Conservation (phyloP, 2,113 vertebrate genomes). For the Rallus limicola region DNA sequence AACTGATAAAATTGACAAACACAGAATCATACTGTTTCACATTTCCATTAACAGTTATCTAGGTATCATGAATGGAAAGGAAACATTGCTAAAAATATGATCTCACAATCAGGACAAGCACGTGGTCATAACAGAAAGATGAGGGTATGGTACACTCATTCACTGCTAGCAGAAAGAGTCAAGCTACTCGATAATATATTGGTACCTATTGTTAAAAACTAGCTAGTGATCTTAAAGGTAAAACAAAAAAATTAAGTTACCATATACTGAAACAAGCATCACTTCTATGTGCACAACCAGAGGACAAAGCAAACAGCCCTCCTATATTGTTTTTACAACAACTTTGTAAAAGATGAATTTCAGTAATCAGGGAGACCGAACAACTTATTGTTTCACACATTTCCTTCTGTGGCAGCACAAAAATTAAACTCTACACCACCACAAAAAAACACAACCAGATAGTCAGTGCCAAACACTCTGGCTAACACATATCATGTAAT, state of each 20-base stretch:
- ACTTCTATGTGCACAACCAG: background rate
- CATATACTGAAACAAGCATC: background rate
- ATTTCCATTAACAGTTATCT: conserved; percentile 38
- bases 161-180: background rate
- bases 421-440: conserved; percentile 44
- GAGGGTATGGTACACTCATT: background rate
- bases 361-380: background rate
- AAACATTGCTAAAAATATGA: conserved; percentile 18
- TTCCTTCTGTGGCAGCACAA: conserved; percentile 54
- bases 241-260: background rate
- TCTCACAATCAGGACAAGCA: conserved; percentile 20
- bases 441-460: background rate
- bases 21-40: conserved; percentile 34
- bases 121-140: conserved; percentile 19
- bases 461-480: conserved; percentile 60
- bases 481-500: conserved; percentile 72
- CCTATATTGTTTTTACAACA: background rate
- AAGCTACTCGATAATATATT: background rate
- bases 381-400: background rate
- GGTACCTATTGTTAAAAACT: background rate
- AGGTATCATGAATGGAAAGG: conserved; percentile 35
- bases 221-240: background rate
- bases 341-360: background rate
- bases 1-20: background rate
- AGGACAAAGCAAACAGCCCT: background rate